These are phyloP conservation scores for Apis dorsata DNA, from an alignment of 1,140 invertebrate genomes.

Conservation along the genomic window DNA sequence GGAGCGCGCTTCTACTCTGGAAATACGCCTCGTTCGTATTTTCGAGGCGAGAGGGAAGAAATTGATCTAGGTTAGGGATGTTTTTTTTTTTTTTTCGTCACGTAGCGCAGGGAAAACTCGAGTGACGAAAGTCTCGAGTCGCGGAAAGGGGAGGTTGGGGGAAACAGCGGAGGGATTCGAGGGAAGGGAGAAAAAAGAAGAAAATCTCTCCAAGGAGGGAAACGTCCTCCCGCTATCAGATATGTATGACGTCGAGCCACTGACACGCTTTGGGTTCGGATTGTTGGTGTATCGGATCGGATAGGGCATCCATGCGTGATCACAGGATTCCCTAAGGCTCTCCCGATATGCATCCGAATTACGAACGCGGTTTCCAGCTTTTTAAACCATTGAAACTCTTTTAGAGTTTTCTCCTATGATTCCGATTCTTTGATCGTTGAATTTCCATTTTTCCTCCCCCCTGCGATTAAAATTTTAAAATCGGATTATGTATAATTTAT, in stretches of 20 bases:
- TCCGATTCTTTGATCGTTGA: too few species aligned
- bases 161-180: constrained; percentile 10
- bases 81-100: constrained; percentile 15
- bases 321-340: constrained; percentile 48
- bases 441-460: too few species aligned
- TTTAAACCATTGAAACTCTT: too few species aligned
- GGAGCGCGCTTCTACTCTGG: too few species aligned
- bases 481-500: too few species aligned
- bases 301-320: constrained; percentile 62
- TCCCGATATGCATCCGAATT: constrained; percentile 22
- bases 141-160: too few species aligned
- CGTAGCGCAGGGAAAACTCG: background rate
- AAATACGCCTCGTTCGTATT: background rate
- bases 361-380: background rate
- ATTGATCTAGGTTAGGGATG: background rate
- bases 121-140: background rate
- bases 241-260: constrained; percentile 65
- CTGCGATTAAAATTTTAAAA: too few species aligned
- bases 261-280: constrained; percentile 63
- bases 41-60: background rate
- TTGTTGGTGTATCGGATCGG: constrained; percentile 59
- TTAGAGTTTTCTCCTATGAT: constrained; percentile 12
- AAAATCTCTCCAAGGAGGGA: constrained; percentile 37
- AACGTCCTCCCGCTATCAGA: constrained; percentile 58
- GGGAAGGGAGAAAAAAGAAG: background rate